phyloP scores from a whole-genome alignment of 1,140 invertebrate genomes.

The Drosophila tani region DNA sequence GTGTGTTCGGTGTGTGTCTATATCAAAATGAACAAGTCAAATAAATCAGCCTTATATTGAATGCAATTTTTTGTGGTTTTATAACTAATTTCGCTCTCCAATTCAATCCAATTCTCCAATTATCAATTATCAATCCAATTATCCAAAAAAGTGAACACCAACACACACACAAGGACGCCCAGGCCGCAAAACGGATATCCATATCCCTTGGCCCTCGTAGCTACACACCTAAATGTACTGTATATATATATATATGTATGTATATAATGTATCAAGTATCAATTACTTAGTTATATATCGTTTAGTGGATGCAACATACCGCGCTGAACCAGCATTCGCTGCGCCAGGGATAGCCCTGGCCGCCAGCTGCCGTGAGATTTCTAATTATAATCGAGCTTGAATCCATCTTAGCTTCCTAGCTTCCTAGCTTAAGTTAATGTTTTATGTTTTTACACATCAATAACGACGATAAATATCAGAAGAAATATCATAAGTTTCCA shows the following conservation, averaged over 20 bases:
- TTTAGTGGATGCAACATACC: slow-evolving; percentile 83
- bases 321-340: slow-evolving; percentile 66
- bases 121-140: slow-evolving; percentile 6
- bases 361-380: slow-evolving; percentile 68
- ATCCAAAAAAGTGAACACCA: slow-evolving; percentile 48
- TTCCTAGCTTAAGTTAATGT: slow-evolving; percentile 53
- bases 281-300: slow-evolving; percentile 66
- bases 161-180: slow-evolving; percentile 57
- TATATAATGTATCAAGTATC: slow-evolving; percentile 58
- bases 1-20: slow-evolving; percentile 34
- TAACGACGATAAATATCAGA: slow-evolving; percentile 77
- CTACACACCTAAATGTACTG: slow-evolving; percentile 43
- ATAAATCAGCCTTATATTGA: slow-evolving; percentile 82
- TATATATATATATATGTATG: slow-evolving; percentile 57
- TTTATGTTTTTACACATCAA: slow-evolving; percentile 74
- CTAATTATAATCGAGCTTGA: slow-evolving; percentile 56
- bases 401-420: slow-evolving; percentile 10
- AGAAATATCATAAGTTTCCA: slow-evolving; percentile 68
- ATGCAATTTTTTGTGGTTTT: slow-evolving; percentile 64
- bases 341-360: slow-evolving; percentile 21
- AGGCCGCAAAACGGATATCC: slow-evolving; percentile 31
- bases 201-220: slow-evolving; percentile 23
- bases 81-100: slow-evolving; percentile 73
- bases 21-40: slow-evolving; percentile 79
- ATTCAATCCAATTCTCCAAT: slow-evolving; percentile 51